Base-by-base conservation (phyloP, 2,888 invertebrate genomes). In the Papilio gigon region DNA sequence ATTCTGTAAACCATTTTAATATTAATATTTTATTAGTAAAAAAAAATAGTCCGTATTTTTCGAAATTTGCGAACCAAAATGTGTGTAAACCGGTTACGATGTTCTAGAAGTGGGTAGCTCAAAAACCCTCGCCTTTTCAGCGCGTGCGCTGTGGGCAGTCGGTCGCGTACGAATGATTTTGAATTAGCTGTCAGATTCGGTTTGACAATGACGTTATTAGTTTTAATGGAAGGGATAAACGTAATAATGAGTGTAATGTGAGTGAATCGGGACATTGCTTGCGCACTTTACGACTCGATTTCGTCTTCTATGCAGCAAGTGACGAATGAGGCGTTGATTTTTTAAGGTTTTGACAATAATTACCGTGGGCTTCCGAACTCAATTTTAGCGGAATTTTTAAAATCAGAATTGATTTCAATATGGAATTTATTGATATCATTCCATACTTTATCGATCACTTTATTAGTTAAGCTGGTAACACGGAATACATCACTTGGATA, bases 1-100 rank as follows among this genome's bases (percentile, higher is more conserved):
- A 90, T 12, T 78, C 90, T 90, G 79, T 47, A 40, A 77, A 80
- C 4, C 11, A 22, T 1, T 27, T 50, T 50, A 27, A 27, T 8
- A 11, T 22, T 47, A 33, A 6, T 33, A 33, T 33, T 33, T 33
- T 33, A n/a, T 33, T 8, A 33, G 71, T 30, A 17, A 63, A 64
- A 27, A 4, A 9, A 11, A 35, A 11, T 35, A 35, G 8, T 35
- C 2, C 33, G 0, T 35, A 42, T 42, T 6, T n/a, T 44, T 44
- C 11, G 20, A 17, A 20, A 42, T 42, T 42, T 17, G 0, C 33
- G 9, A 9, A 17, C 40, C 1, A 6, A 17, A n/a, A 42, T 42
- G 17, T 42, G 3, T 4, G n/a, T 5, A 40, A 2, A n/a, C 1
- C 12, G 1, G 5, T 42, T 42, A 8, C 20, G 8, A 8, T 9